phyloP scores from a whole-genome alignment of 2,113 vertebrate species.

The Setophaga kirtlandii region DNA sequence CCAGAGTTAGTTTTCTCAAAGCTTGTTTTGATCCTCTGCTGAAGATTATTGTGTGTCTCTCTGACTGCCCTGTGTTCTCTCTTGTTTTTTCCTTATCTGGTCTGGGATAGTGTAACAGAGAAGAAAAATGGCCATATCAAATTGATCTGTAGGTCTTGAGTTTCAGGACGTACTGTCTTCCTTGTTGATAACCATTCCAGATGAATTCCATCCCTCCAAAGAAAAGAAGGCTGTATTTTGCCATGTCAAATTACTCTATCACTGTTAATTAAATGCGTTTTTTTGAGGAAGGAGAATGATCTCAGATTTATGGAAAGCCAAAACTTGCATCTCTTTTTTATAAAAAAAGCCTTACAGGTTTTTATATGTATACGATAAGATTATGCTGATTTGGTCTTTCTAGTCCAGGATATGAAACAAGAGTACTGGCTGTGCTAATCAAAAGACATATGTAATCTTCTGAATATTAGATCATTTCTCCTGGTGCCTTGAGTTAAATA shows the following conservation, averaged over 20 bases:
- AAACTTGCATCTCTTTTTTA: background rate
- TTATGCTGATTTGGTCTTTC: background rate
- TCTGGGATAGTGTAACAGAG: background rate
- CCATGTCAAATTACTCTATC: background rate
- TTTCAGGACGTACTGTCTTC: background rate
- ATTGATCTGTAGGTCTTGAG: background rate
- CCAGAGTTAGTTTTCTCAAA: background rate
- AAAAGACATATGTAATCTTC: background rate
- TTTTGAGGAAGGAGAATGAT: background rate
- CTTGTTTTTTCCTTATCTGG: background rate
- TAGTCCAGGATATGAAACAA: background rate
- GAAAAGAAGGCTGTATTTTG: background rate
- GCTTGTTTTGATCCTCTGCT: slow-evolving; percentile 28
- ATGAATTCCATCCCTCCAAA: background rate
- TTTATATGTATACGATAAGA: background rate
- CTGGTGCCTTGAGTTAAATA: background rate
- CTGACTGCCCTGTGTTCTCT: background rate
- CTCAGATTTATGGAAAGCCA: background rate
- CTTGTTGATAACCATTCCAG: background rate
- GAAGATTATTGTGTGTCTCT: slow-evolving; percentile 26
- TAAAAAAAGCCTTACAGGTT: background rate
- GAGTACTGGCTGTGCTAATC: background rate
- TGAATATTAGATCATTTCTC: background rate
- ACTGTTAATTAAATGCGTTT: background rate
- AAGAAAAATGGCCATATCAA: background rate